Percentiles rank a stretch among this genome's conserved stretches.
Evolutionary conservation across 2,113 vertebrate genomes (phyloP).

Genomic region (Bungarus multicinctus): DNA sequence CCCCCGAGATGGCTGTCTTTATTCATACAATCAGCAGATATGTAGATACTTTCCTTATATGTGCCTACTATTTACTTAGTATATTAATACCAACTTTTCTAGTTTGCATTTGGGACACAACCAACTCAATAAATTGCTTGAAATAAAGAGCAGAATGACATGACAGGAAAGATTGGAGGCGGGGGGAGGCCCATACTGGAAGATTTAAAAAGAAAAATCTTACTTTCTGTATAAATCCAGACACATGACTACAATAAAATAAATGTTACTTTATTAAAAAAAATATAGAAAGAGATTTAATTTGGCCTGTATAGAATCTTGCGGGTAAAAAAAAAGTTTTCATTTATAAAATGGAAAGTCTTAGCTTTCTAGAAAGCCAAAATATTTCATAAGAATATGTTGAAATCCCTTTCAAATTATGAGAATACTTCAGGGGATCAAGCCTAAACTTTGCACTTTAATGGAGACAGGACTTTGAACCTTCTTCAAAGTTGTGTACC

Average conservation of each 20-base stretch:
- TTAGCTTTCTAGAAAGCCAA: background rate
- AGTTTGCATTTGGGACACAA: background rate
- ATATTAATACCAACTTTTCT: background rate
- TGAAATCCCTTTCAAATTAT: background rate
- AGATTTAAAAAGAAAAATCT: background rate
- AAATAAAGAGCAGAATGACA: background rate
- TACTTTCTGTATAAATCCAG: background rate
- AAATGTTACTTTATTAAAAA: background rate
- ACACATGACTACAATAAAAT: background rate
- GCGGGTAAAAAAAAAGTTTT: background rate
- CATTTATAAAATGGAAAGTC: background rate
- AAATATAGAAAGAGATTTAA: background rate
- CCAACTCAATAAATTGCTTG: background rate
- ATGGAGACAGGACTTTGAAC: constrained; percentile 12
- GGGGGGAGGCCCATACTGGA: background rate
- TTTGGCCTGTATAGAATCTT: background rate
- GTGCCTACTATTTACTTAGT: background rate
- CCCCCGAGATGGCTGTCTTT: background rate
- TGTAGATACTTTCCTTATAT: background rate
- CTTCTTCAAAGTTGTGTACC: constrained; percentile 17
- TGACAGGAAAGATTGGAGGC: background rate
- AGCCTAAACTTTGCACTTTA: constrained; percentile 8
- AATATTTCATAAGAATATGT: background rate
- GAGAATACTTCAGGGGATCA: background rate
- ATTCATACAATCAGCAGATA: background rate